phyloP scores from a whole-genome alignment of 2,113 vertebrate genomes.

The Python bivittatus region DNA sequence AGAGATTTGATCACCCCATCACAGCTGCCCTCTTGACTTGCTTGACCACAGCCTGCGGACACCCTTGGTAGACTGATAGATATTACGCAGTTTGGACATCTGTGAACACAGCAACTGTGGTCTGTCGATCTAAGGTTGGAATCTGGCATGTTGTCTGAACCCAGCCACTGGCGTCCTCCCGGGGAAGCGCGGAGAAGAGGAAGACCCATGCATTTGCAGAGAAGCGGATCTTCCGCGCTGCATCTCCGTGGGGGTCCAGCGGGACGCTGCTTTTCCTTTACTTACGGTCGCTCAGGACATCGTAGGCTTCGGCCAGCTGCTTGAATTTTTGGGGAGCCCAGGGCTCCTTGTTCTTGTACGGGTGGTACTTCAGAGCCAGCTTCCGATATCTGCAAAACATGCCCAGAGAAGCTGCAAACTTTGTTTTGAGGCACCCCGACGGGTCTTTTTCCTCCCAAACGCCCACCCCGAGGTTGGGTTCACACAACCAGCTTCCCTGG shows the following conservation, averaged over 20 bases:
- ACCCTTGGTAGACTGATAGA: too few species aligned
- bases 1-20: too few species aligned
- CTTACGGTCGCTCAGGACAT: constrained; percentile 93
- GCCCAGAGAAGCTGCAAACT: not conserved
- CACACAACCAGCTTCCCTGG: not conserved
- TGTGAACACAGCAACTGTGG: too few species aligned
- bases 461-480: not conserved
- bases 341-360: constrained; percentile 69
- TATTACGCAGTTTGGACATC: too few species aligned
- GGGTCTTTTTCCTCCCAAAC: not conserved
- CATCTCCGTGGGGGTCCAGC: not conserved
- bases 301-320: constrained; percentile 88
- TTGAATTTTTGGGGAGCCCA: constrained; percentile 74
- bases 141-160: too few species aligned
- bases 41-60: too few species aligned
- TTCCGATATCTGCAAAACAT: constrained; percentile 76
- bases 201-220: not conserved
- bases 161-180: too few species aligned
- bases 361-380: constrained; percentile 86
- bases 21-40: too few species aligned
- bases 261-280: not conserved
- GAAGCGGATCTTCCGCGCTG: accelerated
- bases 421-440: not conserved
- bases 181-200: not conserved
- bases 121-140: too few species aligned